These are phyloP conservation scores for Alectoris magna DNA, from an alignment of 2,797 vertebrate genomes.

Conservation along the genomic window DNA sequence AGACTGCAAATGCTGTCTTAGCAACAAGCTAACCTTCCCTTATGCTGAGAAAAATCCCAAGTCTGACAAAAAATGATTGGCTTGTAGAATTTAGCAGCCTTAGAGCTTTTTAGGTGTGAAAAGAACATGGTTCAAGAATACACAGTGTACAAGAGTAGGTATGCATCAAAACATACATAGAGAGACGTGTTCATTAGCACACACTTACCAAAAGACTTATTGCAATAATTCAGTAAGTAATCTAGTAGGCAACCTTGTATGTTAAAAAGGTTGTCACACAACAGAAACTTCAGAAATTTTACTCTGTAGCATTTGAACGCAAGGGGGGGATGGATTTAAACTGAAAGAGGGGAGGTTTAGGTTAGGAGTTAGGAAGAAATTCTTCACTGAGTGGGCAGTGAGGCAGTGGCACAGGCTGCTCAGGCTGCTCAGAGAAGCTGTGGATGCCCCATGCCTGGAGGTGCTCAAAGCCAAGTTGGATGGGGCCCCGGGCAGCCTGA, in stretches of 20 bases:
- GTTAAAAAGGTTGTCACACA: not conserved
- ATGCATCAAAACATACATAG: not conserved
- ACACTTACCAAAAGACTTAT: not conserved
- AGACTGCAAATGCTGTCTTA: not conserved
- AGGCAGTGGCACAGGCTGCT: no score
- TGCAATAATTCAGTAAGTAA: not conserved
- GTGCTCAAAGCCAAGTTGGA: no score
- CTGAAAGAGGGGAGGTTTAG: no score
- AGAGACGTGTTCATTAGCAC: rapidly evolving
- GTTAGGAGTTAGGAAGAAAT: no score
- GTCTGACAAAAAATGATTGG: not conserved
- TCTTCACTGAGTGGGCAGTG: no score
- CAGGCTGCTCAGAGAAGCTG: no score
- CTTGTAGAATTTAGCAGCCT: not conserved
- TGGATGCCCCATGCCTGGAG: no score
- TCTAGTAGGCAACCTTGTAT: not conserved
- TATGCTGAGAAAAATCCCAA: not conserved
- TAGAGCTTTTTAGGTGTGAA: not conserved
- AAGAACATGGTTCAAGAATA: not conserved
- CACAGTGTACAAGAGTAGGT: rapidly evolving
- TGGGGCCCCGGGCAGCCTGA: no score
- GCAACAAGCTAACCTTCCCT: not conserved
- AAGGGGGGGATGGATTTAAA: not conserved
- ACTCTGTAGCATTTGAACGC: not conserved
- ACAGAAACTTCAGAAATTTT: not conserved